Base-by-base conservation (phyloP, 2,888 invertebrate genomes). In the Noctua fimbriata region DNA sequence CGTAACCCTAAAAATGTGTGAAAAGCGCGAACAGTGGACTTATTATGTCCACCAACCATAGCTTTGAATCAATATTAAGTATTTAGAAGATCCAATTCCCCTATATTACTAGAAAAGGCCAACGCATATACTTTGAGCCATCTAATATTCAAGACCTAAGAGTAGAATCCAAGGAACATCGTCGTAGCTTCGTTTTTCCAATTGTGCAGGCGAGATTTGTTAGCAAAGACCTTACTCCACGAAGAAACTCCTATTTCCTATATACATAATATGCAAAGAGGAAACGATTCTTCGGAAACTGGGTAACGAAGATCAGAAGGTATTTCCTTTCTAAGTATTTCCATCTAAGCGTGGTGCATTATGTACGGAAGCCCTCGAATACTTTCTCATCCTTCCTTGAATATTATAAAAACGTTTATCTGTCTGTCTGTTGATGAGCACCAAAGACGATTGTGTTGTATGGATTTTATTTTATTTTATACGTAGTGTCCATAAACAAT, bases 121-220 rank as follows among this genome's bases (percentile, higher is more conserved):
- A 76, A 69, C 21, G 18, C 41, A 67, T 67, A 74, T 81, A 79
- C 65, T 41, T 65, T 47, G 24, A 58, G 21, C 16, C 49, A 85
- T 83, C 44, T 60, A 85, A 69, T 85, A 81, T 83, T 83, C 47
- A 71, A 73, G 65, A 73, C 24, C 63, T 63, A 58, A 69, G 76
- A 81, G 75, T 60, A 69, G 85, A 28, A 85, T 52, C 49, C 69
- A 72, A 69, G 72, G 49, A 75, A 75, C 65, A 81, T 47, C 52
- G 52, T 21, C 49, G 73, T 73, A 75, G 69, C 74, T 32, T 69
- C 49, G 69, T 72, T 75, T 72, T 75, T 81, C 81, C 85, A 72
- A 85, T 73, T 76, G 85, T 81, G 58, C 81, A 52, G 21, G 72
- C 65, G 36, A 72, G 83, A 85, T 81, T 85, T 85, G 85, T 85